Base-by-base conservation (phyloP, 2,888 invertebrate genomes). In the Conops quadrifasciatus region DNA sequence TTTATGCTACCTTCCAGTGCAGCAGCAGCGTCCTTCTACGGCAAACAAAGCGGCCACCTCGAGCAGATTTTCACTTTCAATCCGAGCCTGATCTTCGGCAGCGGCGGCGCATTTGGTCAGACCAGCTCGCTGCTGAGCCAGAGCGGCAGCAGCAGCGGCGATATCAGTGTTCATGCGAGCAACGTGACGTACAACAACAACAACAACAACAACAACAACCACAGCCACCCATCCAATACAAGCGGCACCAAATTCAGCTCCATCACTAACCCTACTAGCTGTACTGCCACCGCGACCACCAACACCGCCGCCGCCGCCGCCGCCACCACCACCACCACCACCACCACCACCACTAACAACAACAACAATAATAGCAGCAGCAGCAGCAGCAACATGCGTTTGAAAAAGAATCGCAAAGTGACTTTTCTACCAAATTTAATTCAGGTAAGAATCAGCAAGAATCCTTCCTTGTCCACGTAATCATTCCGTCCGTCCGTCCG, bases 391-490 rank as follows among this genome's bases (percentile, higher is more conserved):
- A 83, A 77, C 75, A 85, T 85, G 85, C 81, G 86, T 77, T 79
- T 85, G 74, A 85, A 85, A 79, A 85, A 85, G 81, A 86, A 84
- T 80, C 83, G 86, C 62, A 83, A 83, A 81, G 86, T 86, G 45
- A 85, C 83, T 75, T 86, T 86, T 82, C 78, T 85, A 71, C 79
- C 84, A 77, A 86, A 84, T 77, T 78, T 84, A 78, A 82, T 86
- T 77, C 83, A 85, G 85, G 85, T 85, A 74, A 83, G 82, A 78
- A 26, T 59, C 21, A 43, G 53, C 19, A 63, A 16, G 13, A 56
- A 15, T 56, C 2, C n/a, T 7, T 36, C 9, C 36, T 36, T 36
- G 9, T 36, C 36, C 9, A 36, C 36, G 36, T 36, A 36, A 36
- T 36, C 9, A 36, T 36, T 36, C 5, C 36, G 5, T 36, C 24